Evolutionary conservation across 2,113 vertebrate genomes (phyloP), one percentile per base, ranked within the genome.

Genomic region (Naja naja): DNA sequence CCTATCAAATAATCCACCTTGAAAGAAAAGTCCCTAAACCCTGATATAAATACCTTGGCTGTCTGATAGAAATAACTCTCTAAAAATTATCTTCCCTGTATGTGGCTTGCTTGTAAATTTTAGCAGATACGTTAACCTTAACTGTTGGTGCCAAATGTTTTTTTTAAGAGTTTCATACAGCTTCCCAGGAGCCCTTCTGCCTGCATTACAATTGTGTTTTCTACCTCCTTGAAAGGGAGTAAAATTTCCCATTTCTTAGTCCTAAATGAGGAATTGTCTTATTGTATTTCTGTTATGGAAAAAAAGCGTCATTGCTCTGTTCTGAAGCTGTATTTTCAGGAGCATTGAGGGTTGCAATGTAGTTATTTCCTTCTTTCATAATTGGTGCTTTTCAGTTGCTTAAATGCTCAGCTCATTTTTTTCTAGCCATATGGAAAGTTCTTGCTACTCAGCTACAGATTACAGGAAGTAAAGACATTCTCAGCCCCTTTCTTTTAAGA

Each of bases 391-490:
- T 60, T 90, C 74, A 85, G 54, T 93, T 93, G 88, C 54, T 27
- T 85, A 53, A 88, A 34, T 64, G 8, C 34, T 9, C 45, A 85
- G 39, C 34, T 27, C 69, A 25, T 49, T 54, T 20, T 53, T 49
- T 53, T 49, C 25, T 20, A 52, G 25, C 58, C 47, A n/a, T 60
- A 39, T 89, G 87, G 87, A 93, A 81, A 88, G 5, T 87, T 47
- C 34, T 81, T 47, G 87, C 87, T 93, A 7, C 47, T 85, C 34
- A 12, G n/a, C 69, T 86, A 34, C 53, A 39, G 14, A 53, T 85
- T 90, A 53, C 88, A 93, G 92, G 92, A 93, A 93, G 60, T 90
- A 52, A 90, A 93, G n/a, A 60, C 25, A 90, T 90, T 39, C 25
- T 93, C 14, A 89, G 81, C 25, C 43, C 81, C 39, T 93, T 90